Evolutionary conservation across 2,888 invertebrate genomes (phyloP).

Genomic region (Arenicola marina): DNA sequence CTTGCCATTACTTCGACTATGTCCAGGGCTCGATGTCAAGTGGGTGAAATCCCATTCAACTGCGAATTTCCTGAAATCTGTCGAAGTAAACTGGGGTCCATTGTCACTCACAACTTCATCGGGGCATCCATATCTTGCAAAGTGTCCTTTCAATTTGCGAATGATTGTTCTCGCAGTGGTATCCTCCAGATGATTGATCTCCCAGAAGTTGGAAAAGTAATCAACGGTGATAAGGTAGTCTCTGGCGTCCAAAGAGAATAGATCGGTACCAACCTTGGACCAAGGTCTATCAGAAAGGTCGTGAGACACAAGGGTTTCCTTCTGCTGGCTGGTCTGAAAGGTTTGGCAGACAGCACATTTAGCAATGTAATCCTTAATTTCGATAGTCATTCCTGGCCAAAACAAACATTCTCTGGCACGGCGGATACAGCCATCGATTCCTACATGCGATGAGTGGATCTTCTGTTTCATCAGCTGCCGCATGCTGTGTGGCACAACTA

Average conservation of each 20-base stretch:
- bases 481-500: too few species aligned
- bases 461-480: too few species aligned
- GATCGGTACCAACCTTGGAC: background rate
- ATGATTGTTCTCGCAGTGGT: background rate
- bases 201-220: background rate
- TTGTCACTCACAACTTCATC: background rate
- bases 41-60: background rate
- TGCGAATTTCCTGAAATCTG: background rate
- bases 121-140: background rate
- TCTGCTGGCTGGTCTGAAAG: too few species aligned
- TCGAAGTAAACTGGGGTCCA: background rate
- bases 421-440: too few species aligned
- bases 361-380: too few species aligned
- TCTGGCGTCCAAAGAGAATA: background rate
- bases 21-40: too few species aligned
- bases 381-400: too few species aligned
- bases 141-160: background rate
- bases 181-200: background rate
- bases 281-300: background rate
- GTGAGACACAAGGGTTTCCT: background rate
- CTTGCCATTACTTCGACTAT: background rate
- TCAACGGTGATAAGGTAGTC: background rate
- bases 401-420: too few species aligned
- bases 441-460: too few species aligned
- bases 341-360: too few species aligned